Percentiles rank a stretch among this genome's conserved stretches.
Conservation (phyloP, 2,888 invertebrate species). For the Eumerus sabulonum region DNA sequence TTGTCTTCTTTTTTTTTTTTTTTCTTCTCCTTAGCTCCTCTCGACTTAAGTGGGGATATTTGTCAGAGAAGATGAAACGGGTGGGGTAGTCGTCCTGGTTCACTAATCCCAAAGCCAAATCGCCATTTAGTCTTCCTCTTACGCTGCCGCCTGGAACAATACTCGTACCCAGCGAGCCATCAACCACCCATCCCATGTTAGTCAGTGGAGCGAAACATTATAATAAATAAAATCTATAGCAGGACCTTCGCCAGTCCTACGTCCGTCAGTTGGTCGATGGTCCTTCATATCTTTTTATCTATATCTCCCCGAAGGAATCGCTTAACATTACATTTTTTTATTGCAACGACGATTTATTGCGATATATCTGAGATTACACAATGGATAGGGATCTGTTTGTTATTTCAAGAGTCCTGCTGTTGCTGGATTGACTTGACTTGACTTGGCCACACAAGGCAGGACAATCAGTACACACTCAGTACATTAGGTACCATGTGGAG, state of each 20-base stretch:
- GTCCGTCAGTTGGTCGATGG: constrained; percentile 2
- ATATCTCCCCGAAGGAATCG: constrained; percentile 61
- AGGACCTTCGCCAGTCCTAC: constrained; percentile 8
- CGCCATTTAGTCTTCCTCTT: not conserved
- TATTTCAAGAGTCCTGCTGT: constrained; percentile 25
- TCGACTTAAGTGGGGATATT: constrained; percentile 45
- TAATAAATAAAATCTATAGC: constrained; percentile 62
- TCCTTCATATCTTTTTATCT: constrained; percentile 64
- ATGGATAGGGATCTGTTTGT: constrained; percentile 1
- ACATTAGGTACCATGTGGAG: constrained; percentile 62
- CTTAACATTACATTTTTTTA: constrained; percentile 62
- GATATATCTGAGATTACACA: constrained; percentile 55
- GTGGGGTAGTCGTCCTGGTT: constrained; percentile 16
- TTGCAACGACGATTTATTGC: constrained; percentile 65
- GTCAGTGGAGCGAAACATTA: constrained; percentile 39
- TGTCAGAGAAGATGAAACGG: constrained; percentile 49
- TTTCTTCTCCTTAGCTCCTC: constrained; percentile 1
- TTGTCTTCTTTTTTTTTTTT: not conserved
- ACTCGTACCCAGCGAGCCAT: not conserved
- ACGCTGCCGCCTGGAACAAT: too few relatives aligned
- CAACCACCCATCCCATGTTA: not conserved
- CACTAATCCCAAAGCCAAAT: constrained; percentile 50
- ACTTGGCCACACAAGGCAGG: not conserved
- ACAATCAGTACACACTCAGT: constrained; percentile 55
- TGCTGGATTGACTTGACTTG: too few relatives aligned